Evolutionary conservation across 2,888 invertebrate genomes (phyloP).

Genomic region (Zaprionus lineosus): DNA sequence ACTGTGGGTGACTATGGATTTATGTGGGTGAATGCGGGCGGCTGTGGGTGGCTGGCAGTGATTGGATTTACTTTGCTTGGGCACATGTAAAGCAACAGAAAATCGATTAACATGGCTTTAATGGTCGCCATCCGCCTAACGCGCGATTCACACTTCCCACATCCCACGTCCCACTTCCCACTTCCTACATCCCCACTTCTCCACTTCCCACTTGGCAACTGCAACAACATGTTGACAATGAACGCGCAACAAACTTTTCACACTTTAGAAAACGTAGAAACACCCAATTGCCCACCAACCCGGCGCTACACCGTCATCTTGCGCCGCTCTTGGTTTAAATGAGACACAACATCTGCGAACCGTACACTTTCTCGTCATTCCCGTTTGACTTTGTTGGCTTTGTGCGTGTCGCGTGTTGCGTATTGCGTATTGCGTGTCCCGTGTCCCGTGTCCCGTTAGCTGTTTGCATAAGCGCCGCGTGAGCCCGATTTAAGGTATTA

Average conservation of each 20-base stretch:
- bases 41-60: slow-evolving; percentile 6
- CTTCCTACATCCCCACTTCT: too few species aligned
- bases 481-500: slow-evolving; percentile 65
- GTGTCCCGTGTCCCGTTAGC: too few species aligned
- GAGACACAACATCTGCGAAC: slow-evolving; percentile 24
- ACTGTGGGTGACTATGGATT: too few species aligned
- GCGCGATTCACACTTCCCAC: too few species aligned
- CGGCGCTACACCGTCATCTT: neutral
- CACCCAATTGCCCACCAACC: neutral
- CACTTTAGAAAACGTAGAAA: slow-evolving; percentile 3
- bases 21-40: too few species aligned
- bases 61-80: slow-evolving; percentile 19
- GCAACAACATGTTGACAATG: slow-evolving; percentile 50
- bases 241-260: slow-evolving; percentile 41
- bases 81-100: slow-evolving; percentile 59
- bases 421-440: too few species aligned
- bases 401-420: slow-evolving; percentile 35
- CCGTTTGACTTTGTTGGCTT: slow-evolving; percentile 29
- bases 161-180: too few species aligned
- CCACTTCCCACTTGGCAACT: slow-evolving; percentile 29
- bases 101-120: slow-evolving; percentile 74
- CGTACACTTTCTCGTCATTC: neutral
- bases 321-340: slow-evolving; percentile 50
- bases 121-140: slow-evolving; percentile 44
- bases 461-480: slow-evolving; percentile 29